phyloP scores from a whole-genome alignment of 2,797 vertebrate species.

The Babyrousa celebensis region DNA sequence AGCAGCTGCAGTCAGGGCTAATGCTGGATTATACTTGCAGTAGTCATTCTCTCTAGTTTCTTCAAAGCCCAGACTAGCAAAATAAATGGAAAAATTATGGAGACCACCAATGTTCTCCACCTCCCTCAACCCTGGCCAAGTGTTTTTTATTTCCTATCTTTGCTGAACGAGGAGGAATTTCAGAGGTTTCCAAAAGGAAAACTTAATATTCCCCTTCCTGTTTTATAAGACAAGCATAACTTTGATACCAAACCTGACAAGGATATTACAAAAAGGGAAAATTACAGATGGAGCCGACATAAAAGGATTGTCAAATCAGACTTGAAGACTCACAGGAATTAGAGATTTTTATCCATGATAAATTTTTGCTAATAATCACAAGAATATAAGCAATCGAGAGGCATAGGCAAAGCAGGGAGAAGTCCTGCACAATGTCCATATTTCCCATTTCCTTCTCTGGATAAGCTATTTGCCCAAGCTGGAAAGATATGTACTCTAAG shows the following conservation, averaged over 20 bases:
- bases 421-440: background rate
- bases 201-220: background rate
- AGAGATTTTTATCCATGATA: background rate
- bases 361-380: slow-evolving; percentile 2
- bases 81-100: background rate
- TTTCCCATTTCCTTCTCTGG: background rate
- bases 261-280: background rate
- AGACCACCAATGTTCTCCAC: background rate
- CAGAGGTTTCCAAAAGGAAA: slow-evolving; percentile 19
- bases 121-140: background rate
- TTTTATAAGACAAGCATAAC: background rate
- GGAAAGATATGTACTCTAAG: background rate
- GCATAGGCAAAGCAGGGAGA: background rate
- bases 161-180: background rate
- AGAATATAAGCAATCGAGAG: background rate
- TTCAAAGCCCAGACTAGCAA: background rate
- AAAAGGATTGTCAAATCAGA: slow-evolving; percentile 12
- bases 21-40: background rate
- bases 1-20: background rate
- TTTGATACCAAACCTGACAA: slow-evolving; percentile 13
- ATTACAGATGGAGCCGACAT: background rate
- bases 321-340: background rate
- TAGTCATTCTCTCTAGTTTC: background rate
- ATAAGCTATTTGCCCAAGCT: background rate
- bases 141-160: background rate